Evolutionary conservation across 1,140 invertebrate species (phyloP).

Genomic region (Drosophila santomea): DNA sequence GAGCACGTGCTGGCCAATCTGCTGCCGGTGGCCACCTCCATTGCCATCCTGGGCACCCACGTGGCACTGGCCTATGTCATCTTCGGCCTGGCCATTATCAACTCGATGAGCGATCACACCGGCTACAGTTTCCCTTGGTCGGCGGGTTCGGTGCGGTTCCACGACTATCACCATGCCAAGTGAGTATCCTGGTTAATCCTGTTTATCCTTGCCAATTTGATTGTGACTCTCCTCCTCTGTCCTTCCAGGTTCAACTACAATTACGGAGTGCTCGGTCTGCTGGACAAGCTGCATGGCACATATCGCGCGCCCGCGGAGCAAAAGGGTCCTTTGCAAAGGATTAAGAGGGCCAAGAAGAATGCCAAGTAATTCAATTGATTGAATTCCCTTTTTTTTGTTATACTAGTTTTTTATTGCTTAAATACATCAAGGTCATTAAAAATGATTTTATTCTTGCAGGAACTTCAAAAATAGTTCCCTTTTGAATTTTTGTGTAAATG

Average conservation of each 20-base stretch:
- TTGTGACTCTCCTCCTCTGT: not conserved
- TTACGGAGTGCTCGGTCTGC: constrained; percentile 92
- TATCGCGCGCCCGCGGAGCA: constrained; percentile 33
- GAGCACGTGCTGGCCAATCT: constrained; percentile 94
- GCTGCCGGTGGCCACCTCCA: constrained; percentile 91
- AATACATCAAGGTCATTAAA: not conserved
- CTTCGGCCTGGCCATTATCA: constrained; percentile 91
- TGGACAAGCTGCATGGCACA: constrained; percentile 94
- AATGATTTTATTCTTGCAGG: not conserved
- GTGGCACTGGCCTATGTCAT: constrained; percentile 92
- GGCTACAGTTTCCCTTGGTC: constrained; percentile 95
- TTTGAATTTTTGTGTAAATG: no score
- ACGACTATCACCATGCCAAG: constrained; percentile 96
- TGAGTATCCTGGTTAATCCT: constrained; percentile 67
- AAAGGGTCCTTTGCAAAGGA: constrained; percentile 3
- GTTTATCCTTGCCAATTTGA: not conserved
- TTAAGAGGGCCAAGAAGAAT: constrained; percentile 21
- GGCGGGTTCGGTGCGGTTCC: constrained; percentile 91
- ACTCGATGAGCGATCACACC: constrained; percentile 93
- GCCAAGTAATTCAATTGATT: constrained; percentile 13
- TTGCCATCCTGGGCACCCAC: constrained; percentile 91
- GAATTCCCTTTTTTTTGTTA: not conserved
- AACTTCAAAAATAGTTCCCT: no score
- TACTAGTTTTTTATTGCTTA: not conserved
- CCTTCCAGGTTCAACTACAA: constrained; percentile 91